Evolutionary conservation across 2,888 invertebrate genomes (phyloP).

Genomic region (Lymantria monacha): DNA sequence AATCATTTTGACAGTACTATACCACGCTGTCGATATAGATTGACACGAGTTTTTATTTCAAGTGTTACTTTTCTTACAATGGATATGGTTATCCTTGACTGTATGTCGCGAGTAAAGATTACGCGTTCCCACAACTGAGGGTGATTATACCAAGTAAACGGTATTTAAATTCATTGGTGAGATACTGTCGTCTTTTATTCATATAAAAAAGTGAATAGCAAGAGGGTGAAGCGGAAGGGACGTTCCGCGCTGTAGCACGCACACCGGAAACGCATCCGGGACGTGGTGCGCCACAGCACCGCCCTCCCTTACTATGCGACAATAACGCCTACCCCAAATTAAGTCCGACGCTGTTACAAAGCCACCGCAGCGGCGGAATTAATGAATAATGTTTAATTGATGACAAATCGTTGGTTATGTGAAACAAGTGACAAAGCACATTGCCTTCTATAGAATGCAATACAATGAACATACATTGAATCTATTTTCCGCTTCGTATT

Average conservation of each 20-base stretch:
- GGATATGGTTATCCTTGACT: too few relatives aligned
- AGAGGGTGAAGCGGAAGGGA: constrained; percentile 76
- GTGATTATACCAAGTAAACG: constrained; percentile 10
- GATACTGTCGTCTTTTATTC: constrained; percentile 47
- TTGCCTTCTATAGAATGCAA: constrained; percentile 16
- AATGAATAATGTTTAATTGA: constrained; percentile 41
- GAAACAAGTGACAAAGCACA: constrained; percentile 18
- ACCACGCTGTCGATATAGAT: too few relatives aligned
- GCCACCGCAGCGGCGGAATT: constrained; percentile 29
- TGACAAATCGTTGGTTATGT: constrained; percentile 32
- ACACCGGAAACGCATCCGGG: constrained; percentile 78
- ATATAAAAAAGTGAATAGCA: constrained; percentile 58
- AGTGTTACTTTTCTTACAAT: too few relatives aligned
- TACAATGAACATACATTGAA: neutral
- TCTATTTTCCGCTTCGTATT: neutral
- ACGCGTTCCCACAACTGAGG: too few relatives aligned
- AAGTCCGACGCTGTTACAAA: constrained; percentile 25
- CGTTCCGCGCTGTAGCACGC: constrained; percentile 73
- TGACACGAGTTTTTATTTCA: too few relatives aligned
- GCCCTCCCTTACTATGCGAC: constrained; percentile 41
- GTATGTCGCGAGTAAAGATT: too few relatives aligned
- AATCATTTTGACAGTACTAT: too few relatives aligned
- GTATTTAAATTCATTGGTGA: constrained; percentile 39
- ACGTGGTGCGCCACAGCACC: constrained; percentile 66
- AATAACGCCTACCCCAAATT: constrained; percentile 49